These are phyloP conservation scores for Drosophila testacea DNA, from an alignment of 2,888 invertebrate genomes.

Conservation along the genomic window DNA sequence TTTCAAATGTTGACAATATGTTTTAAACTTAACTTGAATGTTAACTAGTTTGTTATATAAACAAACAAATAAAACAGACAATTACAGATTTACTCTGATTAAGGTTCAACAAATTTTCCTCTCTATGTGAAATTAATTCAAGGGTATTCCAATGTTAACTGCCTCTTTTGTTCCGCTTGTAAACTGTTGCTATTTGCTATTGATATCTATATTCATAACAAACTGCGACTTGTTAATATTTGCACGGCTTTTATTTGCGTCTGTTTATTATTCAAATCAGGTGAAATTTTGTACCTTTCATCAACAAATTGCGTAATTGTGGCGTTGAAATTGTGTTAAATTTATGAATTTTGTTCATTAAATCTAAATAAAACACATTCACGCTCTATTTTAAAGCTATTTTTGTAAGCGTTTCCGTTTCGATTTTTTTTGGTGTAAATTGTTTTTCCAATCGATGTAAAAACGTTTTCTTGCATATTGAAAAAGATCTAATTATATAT, in stretches of 20 bases:
- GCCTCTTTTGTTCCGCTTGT: constrained; percentile 14
- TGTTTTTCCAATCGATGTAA: neutral
- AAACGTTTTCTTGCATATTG: constrained; percentile 20
- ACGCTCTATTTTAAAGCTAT: constrained; percentile 55
- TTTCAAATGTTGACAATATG: constrained; percentile 26
- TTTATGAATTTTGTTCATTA: constrained; percentile 13
- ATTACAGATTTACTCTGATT: neutral
- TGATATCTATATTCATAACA: constrained; percentile 17
- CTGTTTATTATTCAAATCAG: constrained; percentile 31
- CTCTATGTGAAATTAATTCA: neutral
- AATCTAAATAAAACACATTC: constrained; percentile 13
- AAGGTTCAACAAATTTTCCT: neutral
- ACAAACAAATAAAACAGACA: constrained; percentile 11
- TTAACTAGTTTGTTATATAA: constrained; percentile 35
- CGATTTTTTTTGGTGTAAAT: constrained; percentile 8
- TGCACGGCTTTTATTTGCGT: constrained; percentile 3
- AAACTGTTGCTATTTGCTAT: constrained; percentile 5
- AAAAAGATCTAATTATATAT: neutral
- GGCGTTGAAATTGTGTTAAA: constrained; percentile 9
- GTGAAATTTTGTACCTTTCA: constrained; percentile 27
- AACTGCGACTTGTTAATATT: constrained; percentile 27
- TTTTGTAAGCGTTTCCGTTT: constrained; percentile 46
- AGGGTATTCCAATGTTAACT: constrained; percentile 5
- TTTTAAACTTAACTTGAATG: constrained; percentile 21
- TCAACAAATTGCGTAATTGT: constrained; percentile 28